A percentile compares a stretch with the other conserved stretches of the same genome.
phyloP scores from a whole-genome alignment of 2,797 vertebrate species.

The Sciurus carolinensis region DNA sequence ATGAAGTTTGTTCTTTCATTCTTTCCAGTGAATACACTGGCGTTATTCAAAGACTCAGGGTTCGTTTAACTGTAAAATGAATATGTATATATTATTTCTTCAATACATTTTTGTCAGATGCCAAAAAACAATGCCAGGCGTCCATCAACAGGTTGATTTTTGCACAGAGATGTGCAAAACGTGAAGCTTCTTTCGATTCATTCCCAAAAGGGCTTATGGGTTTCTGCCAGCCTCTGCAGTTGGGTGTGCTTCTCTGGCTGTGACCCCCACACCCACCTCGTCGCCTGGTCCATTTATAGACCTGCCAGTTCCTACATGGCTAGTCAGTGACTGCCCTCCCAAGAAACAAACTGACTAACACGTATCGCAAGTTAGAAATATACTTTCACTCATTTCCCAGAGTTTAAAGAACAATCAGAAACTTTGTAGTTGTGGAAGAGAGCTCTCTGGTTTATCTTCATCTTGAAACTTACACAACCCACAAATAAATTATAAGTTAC shows the following conservation, averaged over 20 bases:
- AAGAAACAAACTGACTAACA: background rate
- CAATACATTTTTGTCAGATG: background rate
- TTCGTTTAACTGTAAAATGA: background rate
- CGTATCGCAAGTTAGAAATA: background rate
- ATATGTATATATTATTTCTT: background rate
- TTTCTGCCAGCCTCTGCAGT: background rate
- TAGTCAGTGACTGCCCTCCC: background rate
- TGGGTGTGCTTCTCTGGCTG: background rate
- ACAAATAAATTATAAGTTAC: slow-evolving; percentile 81
- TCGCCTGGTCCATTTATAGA: background rate
- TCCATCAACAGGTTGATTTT: background rate
- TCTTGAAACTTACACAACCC: slow-evolving; percentile 69
- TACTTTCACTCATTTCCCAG: background rate
- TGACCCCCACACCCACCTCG: fast-evolving
- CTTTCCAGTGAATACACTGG: background rate
- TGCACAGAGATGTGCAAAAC: background rate
- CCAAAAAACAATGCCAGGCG: background rate
- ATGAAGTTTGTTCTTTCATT: background rate
- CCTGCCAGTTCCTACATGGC: background rate
- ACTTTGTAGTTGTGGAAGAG: background rate
- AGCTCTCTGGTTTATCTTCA: slow-evolving; percentile 72
- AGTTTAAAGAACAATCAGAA: background rate
- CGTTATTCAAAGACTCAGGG: background rate
- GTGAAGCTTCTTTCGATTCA: background rate
- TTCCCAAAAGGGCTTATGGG: background rate